phyloP scores from a whole-genome alignment of 2,888 invertebrate genomes.

The Eristalinus aeneus region DNA sequence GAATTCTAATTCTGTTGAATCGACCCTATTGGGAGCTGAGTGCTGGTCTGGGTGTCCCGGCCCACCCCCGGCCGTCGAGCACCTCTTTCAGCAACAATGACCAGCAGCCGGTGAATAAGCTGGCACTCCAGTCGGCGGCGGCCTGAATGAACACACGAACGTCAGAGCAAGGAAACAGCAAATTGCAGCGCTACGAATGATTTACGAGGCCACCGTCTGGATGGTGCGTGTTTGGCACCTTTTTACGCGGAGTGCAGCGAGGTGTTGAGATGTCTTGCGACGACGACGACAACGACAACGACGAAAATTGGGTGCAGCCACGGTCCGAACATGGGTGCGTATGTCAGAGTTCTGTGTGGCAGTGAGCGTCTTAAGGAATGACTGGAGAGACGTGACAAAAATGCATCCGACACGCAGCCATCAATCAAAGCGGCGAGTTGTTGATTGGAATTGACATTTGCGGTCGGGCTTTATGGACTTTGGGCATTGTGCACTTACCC shows the following conservation, averaged over 20 bases:
- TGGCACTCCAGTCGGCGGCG: constrained; percentile 17
- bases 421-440: not conserved
- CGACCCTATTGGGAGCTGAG: constrained; percentile 29
- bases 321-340: not conserved
- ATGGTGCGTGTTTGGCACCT: not conserved
- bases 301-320: not conserved
- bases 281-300: not conserved
- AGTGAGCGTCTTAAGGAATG: not conserved
- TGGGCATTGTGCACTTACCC: not conserved
- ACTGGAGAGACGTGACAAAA: not conserved
- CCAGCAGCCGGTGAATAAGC: constrained; percentile 7
- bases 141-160: constrained; percentile 44
- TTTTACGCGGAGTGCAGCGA: not conserved
- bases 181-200: constrained; percentile 35
- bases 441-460: not conserved
- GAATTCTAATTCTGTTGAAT: constrained; percentile 50
- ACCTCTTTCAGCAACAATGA: not conserved
- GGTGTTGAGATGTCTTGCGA: not conserved
- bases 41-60: not conserved
- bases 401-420: not conserved
- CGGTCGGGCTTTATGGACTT: not conserved
- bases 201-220: constrained; percentile 26
- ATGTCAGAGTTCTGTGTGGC: not conserved
- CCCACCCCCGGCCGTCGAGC: not conserved
- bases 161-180: constrained; percentile 26